A percentile compares a stretch with the other conserved stretches of the same genome.
Conservation (phyloP, 92 coral and sea anemone species). For the Parazoanthus swiftii region DNA sequence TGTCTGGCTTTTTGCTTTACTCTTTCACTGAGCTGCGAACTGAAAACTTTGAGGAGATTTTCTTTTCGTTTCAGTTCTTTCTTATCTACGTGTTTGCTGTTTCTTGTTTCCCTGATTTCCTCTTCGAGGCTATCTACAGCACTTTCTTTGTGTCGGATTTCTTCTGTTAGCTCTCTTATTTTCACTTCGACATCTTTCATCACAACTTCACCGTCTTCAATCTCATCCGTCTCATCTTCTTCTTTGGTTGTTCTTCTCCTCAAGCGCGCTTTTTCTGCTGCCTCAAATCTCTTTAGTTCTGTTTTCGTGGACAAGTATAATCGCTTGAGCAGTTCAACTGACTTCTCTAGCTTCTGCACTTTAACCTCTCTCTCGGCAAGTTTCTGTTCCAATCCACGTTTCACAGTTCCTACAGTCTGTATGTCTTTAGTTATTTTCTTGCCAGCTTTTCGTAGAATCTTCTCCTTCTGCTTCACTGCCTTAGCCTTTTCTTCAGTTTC, state of each 20-base stretch:
- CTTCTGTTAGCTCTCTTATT: constrained; percentile 54
- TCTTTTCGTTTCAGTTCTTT: constrained; percentile 60
- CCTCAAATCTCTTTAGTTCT: constrained; percentile 70
- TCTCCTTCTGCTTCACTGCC: constrained; percentile 33
- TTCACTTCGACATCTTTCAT: constrained; percentile 50
- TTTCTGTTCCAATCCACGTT: constrained; percentile 40
- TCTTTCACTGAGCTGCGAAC: constrained; percentile 65
- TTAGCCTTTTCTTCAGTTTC: constrained; percentile 39
- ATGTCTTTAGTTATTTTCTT: constrained; percentile 32
- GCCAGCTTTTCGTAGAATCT: constrained; percentile 39
- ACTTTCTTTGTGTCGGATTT: constrained; percentile 47
- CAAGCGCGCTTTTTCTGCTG: constrained; percentile 51
- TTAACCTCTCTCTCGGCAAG: constrained; percentile 59
- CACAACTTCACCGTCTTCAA: constrained; percentile 44
- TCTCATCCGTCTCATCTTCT: constrained; percentile 33
- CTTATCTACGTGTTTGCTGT: constrained; percentile 19
- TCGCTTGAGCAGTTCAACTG: constrained; percentile 63
- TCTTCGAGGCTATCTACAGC: constrained; percentile 62
- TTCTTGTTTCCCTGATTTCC: constrained; percentile 45
- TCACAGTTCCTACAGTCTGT: constrained; percentile 39
- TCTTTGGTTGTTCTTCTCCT: constrained; percentile 44
- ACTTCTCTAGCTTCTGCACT: constrained; percentile 49
- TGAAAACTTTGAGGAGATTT: constrained; percentile 61
- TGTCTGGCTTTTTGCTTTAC: constrained; percentile 66
- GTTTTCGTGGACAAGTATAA: constrained; percentile 63